phyloP scores from a whole-genome alignment of 2,113 vertebrate genomes.

The Corythoichthys haematopterus region DNA sequence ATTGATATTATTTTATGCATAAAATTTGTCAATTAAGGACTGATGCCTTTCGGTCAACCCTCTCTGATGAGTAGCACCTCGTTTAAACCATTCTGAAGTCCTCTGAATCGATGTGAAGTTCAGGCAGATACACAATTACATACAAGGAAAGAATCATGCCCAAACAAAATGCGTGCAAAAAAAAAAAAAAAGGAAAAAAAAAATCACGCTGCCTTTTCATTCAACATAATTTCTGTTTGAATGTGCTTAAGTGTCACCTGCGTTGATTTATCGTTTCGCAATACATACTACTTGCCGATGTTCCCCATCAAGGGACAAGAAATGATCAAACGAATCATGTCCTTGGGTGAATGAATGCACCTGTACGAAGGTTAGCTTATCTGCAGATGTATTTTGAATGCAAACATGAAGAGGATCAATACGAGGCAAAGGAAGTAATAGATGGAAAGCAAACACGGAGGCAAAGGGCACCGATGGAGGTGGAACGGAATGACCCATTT shows the following conservation, averaged over 20 bases:
- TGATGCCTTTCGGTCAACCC: neutral
- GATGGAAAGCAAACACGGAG: neutral
- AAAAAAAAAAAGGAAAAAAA: neutral
- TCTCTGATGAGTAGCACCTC: neutral
- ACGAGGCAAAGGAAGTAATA: conserved; percentile 11
- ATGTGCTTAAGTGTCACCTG: neutral
- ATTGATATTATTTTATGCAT: neutral
- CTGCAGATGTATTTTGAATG: conserved; percentile 27
- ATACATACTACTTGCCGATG: neutral
- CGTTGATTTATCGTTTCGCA: neutral
- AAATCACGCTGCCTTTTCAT: conserved; percentile 8
- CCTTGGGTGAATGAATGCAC: neutral
- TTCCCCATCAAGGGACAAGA: neutral
- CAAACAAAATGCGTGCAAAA: neutral
- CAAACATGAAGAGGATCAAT: conserved; percentile 35
- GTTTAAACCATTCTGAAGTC: neutral
- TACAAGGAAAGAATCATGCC: neutral
- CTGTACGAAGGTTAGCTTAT: conserved; percentile 23
- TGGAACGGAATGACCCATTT: conserved; percentile 6
- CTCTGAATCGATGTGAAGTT: neutral
- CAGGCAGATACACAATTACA: neutral
- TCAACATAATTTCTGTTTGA: neutral
- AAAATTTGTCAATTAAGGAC: neutral
- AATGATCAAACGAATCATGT: neutral
- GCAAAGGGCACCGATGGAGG: neutral